Conservation (phyloP, 2,888 invertebrate species). For the Augochlorella aurata region DNA sequence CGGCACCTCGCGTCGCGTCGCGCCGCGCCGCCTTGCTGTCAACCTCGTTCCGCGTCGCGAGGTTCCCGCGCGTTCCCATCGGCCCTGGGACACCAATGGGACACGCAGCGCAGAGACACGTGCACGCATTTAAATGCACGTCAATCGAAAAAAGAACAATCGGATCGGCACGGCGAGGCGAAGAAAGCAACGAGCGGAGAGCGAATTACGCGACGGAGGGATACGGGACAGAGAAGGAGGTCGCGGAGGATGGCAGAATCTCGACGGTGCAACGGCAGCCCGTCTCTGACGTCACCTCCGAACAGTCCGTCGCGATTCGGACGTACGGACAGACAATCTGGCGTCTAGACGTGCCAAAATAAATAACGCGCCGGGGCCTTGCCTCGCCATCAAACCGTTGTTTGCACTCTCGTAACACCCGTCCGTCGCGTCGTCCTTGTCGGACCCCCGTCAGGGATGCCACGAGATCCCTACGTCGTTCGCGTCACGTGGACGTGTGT, state of each 20-base stretch:
- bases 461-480: background rate
- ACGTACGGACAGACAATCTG: slow-evolving; percentile 80
- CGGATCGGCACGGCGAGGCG: background rate
- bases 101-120: slow-evolving; percentile 34
- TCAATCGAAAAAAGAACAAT: slow-evolving; percentile 11
- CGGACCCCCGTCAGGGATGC: slow-evolving; percentile 33
- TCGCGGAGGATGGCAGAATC: slow-evolving; percentile 45
- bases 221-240: slow-evolving; percentile 18
- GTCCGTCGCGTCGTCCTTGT: slow-evolving; percentile 69
- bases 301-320: slow-evolving; percentile 74
- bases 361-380: slow-evolving; percentile 74
- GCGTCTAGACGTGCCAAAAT: slow-evolving; percentile 81
- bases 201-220: background rate
- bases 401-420: slow-evolving; percentile 72
- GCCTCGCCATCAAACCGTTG: slow-evolving; percentile 75
- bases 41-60: background rate
- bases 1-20: too few relatives aligned
- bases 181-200: background rate
- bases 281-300: slow-evolving; percentile 75
- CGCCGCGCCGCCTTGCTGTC: too few relatives aligned
- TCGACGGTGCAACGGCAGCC: slow-evolving; percentile 52
- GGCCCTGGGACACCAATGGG: background rate
- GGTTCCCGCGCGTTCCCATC: slow-evolving; percentile 25
- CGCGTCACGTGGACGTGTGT: background rate
- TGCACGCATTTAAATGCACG: slow-evolving; percentile 51